Base-by-base conservation (phyloP, 2,113 vertebrate species). In the Passer domesticus region DNA sequence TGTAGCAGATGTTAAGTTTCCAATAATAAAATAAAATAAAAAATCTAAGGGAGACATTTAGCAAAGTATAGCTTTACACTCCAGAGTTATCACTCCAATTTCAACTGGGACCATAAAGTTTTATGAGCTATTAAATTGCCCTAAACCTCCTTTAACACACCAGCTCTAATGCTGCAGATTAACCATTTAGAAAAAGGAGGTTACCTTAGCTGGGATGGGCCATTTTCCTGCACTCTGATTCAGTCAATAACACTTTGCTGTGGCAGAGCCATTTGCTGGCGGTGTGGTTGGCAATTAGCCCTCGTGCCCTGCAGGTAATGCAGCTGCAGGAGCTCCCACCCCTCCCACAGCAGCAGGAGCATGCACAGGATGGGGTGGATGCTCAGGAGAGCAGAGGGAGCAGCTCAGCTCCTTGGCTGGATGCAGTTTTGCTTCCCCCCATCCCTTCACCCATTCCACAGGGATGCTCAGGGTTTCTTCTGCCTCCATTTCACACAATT, bases 71-170 rank as follows among this genome's bases (percentile, higher is more conserved):
- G 93, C 95, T 92, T 94, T 55, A 89, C 85, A 67, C 96, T 92
- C 92, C 92, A 72, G 96, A 97, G 97, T 97, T 97, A 97, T 97
- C 97, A 95, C 97, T 97, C 97, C 95, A 96, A 96, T 98, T 98
- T 98, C 97, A 97, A 94, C 92, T 13, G 97, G 97, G 94, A 96
- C 96, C 62, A 97, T 98, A 98, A 98, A 98, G 96, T 96, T 98
- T 98, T 98, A 98, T 97, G 98, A 97, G 96, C 97, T 97, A 97
- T 98, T 98, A 97, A 98, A 97, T 97, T 96, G 97, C 96, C 95
- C 97, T 98, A 94, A 97, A 96, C 95, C 97, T 95, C 97, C 97
- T 97, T 97, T 94, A 97, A 91, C 96, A 87, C 82, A 67, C 95
- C 83, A 86, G 97, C 95, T 94, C 62, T 73, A 97, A 97, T 69